phyloP scores from a whole-genome alignment of 1,140 invertebrate genomes.

The Cydia amplana region DNA sequence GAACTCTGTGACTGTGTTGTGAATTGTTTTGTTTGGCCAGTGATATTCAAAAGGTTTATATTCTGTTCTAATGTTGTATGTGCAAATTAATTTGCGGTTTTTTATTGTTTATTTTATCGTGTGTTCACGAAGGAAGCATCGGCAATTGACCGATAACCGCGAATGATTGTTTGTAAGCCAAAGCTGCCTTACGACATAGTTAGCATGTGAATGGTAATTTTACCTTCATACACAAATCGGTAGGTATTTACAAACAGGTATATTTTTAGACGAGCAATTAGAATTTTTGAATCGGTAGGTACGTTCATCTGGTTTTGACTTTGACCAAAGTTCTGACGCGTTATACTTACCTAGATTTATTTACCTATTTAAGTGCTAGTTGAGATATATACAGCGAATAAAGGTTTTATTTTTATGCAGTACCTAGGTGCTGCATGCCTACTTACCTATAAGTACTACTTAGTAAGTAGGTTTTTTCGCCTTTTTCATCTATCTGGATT shows the following conservation, averaged over 20 bases:
- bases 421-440: background rate
- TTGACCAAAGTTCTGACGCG: background rate
- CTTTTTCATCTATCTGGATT: no score
- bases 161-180: constrained; percentile 39
- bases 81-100: constrained; percentile 45
- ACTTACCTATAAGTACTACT: no score
- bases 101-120: constrained; percentile 39
- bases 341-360: background rate
- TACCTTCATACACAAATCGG: constrained; percentile 13
- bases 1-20: constrained; percentile 32
- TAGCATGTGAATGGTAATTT: constrained; percentile 16
- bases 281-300: background rate
- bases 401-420: background rate
- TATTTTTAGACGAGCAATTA: constrained; percentile 8
- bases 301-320: background rate
- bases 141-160: constrained; percentile 51
- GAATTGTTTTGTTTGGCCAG: constrained; percentile 36
- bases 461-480: no score
- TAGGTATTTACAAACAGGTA: constrained; percentile 3
- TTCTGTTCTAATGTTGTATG: constrained; percentile 35
- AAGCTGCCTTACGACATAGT: constrained; percentile 28
- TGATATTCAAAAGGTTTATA: constrained; percentile 37
- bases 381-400: background rate
- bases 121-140: constrained; percentile 52
- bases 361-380: background rate